Percentiles rank a stretch among this genome's conserved stretches.
These are phyloP conservation scores for Drosophila seclusa DNA, from an alignment of 2,888 invertebrate genomes.

Conservation along the genomic window DNA sequence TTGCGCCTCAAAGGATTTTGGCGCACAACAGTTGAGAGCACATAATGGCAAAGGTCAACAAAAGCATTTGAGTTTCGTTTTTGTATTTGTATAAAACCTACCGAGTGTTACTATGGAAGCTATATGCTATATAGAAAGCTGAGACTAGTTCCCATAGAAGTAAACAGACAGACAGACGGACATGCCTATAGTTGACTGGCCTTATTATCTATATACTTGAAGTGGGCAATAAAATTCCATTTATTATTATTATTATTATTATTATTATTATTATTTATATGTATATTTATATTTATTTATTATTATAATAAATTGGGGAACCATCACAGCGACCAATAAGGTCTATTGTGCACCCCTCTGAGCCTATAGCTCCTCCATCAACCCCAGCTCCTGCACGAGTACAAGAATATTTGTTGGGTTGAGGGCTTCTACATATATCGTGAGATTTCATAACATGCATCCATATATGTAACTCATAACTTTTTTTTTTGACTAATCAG, in stretches of 20 bases:
- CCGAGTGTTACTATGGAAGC: background rate
- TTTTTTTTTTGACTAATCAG: background rate
- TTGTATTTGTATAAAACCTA: background rate
- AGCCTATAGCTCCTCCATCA: too few relatives aligned
- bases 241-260: background rate
- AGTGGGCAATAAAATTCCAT: background rate
- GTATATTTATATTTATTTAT: too few relatives aligned
- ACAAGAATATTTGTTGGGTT: too few relatives aligned
- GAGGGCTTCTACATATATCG: too few relatives aligned
- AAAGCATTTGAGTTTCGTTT: conserved; percentile 24
- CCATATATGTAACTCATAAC: background rate
- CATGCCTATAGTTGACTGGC: background rate
- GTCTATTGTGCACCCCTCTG: too few relatives aligned
- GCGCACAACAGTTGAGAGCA: conserved; percentile 32
- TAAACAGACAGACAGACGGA: background rate
- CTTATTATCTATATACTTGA: background rate
- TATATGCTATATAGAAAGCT: background rate
- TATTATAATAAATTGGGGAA: too few relatives aligned
- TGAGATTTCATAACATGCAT: too few relatives aligned
- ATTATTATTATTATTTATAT: too few relatives aligned
- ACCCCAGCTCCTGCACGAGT: too few relatives aligned
- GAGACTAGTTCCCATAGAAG: background rate
- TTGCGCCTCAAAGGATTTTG: conserved; percentile 77
- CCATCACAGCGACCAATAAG: too few relatives aligned
- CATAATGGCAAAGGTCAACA: conserved; percentile 56